Evolutionary conservation across 2,888 invertebrate species (phyloP).

Genomic region (Emmelina monodactyla): DNA sequence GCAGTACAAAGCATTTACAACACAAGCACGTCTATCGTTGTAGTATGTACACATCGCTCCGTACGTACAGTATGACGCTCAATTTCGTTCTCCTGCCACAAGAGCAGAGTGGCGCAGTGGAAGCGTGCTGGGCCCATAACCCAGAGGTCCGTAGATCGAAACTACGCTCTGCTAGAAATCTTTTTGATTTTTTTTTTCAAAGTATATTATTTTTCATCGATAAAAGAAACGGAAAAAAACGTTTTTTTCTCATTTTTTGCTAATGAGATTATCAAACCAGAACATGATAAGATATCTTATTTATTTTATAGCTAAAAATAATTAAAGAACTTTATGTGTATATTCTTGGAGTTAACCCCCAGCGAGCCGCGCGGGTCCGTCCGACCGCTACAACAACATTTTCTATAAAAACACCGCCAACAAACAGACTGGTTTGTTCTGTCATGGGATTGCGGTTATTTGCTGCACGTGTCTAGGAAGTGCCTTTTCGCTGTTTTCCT

Average conservation of each 20-base stretch:
- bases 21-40: background rate
- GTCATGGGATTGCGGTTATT: conserved; percentile 64
- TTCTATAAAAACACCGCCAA: conserved; percentile 45
- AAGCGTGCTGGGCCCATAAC: conserved; percentile 83
- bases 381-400: conserved; percentile 17
- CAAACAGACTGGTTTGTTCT: conserved; percentile 49
- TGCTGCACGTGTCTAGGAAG: conserved; percentile 44
- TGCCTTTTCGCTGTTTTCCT: background rate
- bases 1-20: no score
- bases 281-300: no score
- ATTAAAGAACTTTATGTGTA: no score
- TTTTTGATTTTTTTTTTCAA: conserved; percentile 12
- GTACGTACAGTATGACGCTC: background rate
- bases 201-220: conserved; percentile 15
- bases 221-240: no score
- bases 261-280: no score
- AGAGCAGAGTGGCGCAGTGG: conserved; percentile 75
- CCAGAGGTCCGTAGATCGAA: conserved; percentile 92
- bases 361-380: background rate
- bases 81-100: conserved; percentile 16
- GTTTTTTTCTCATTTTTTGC: no score
- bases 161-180: conserved; percentile 57
- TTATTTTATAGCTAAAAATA: no score
- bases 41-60: background rate
- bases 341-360: background rate